Evolutionary conservation across 2,797 vertebrate species (phyloP).

Genomic region (Leptatherina wallacei): DNA sequence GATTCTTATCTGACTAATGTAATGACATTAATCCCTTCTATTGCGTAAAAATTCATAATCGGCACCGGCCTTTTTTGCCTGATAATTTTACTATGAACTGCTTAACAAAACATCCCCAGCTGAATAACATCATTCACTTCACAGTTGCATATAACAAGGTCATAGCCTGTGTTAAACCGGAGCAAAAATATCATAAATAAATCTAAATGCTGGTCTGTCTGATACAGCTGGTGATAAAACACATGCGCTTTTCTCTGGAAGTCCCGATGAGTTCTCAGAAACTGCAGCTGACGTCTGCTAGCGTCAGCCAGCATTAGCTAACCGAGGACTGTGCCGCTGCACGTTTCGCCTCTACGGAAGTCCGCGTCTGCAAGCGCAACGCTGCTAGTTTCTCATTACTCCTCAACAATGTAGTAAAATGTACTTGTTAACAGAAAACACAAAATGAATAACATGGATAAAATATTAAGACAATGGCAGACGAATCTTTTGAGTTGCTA

Average conservation of each 20-base stretch:
- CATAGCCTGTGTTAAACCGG: slow-evolving; percentile 12
- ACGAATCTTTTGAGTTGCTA: slow-evolving; percentile 23
- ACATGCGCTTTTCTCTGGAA: slow-evolving; percentile 72
- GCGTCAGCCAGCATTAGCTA: slow-evolving; percentile 62
- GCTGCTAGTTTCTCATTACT: slow-evolving; percentile 15
- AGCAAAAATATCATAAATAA: slow-evolving; percentile 11
- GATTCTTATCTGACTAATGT: background rate
- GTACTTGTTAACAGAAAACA: background rate
- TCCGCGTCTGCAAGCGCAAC: slow-evolving; percentile 32
- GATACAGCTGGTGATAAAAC: slow-evolving; percentile 44
- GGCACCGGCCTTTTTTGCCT: background rate
- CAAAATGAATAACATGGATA: background rate
- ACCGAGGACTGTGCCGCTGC: slow-evolving; percentile 40
- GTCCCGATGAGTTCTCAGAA: slow-evolving; percentile 77
- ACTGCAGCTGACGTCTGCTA: slow-evolving; percentile 66
- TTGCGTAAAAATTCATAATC: background rate
- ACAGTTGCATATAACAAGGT: background rate
- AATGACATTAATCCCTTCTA: background rate
- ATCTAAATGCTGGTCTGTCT: slow-evolving; percentile 1
- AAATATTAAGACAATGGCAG: slow-evolving; percentile 2
- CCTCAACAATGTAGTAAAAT: background rate
- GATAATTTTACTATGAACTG: slow-evolving; percentile 8
- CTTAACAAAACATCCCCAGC: slow-evolving; percentile 6
- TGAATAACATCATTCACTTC: background rate
- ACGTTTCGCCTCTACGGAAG: slow-evolving; percentile 78